Evolutionary conservation across 2,113 vertebrate genomes (phyloP).

Genomic region (Dinomys branickii): DNA sequence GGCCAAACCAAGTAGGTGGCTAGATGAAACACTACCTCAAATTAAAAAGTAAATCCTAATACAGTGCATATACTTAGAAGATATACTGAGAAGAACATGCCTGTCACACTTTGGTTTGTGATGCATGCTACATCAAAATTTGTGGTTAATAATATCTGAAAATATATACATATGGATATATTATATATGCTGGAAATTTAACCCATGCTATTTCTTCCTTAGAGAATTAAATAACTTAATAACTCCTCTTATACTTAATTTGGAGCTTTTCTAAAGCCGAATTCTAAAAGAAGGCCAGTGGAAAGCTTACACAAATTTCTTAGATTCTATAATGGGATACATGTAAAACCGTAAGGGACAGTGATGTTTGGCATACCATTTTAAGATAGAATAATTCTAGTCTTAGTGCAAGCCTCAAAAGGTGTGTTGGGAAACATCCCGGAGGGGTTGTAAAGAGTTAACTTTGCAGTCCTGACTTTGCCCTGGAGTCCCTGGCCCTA

Average conservation of each 20-base stretch:
- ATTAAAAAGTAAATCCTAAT: not conserved
- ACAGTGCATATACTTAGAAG: not conserved
- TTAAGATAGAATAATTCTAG: no score
- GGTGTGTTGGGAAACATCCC: no score
- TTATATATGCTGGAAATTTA: not conserved
- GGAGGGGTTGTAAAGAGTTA: no score
- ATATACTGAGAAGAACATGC: not conserved
- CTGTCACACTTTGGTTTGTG: not conserved
- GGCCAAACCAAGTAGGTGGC: not conserved
- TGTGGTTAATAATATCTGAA: not conserved
- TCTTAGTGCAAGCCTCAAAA: no score
- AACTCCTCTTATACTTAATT: not conserved
- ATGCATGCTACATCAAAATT: not conserved
- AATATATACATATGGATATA: not conserved
- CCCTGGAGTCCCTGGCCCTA: no score
- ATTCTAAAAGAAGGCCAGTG: constrained; percentile 1
- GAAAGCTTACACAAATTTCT: not conserved
- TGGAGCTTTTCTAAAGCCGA: not conserved
- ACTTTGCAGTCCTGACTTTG: no score
- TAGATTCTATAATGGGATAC: not conserved
- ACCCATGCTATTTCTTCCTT: not conserved
- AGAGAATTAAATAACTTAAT: not conserved
- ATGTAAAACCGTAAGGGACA: no score
- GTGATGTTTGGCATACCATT: no score
- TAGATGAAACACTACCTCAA: not conserved